Percentiles rank a stretch among this genome's conserved stretches.
Evolutionary conservation across 2,113 vertebrate species (phyloP).

Genomic region (Lutjanus erythropterus): DNA sequence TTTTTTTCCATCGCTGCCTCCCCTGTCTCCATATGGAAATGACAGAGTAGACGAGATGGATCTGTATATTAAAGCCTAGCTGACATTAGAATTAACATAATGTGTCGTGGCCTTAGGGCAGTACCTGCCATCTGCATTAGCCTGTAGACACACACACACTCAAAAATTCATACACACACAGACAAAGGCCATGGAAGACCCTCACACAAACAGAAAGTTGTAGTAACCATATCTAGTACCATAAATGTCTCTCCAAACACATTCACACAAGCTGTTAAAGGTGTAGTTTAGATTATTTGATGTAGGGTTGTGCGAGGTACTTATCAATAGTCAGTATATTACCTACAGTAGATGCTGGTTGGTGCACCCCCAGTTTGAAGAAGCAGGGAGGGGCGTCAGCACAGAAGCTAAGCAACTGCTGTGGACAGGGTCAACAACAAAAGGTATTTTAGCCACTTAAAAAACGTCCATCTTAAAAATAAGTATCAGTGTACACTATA

Average conservation of each 20-base stretch:
- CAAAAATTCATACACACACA: constrained; percentile 38
- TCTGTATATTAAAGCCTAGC: constrained; percentile 99
- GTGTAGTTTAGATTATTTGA: too few species aligned
- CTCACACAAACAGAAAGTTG: constrained; percentile 22
- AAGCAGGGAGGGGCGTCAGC: too few species aligned
- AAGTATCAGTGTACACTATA: too few species aligned
- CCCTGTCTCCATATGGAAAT: constrained; percentile 93
- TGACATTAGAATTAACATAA: constrained; percentile 99
- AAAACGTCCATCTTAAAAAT: too few species aligned
- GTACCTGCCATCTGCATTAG: constrained; percentile 99
- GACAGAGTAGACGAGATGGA: constrained; percentile 97
- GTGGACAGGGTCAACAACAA: too few species aligned
- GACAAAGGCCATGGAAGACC: constrained; percentile 29
- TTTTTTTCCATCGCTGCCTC: constrained; percentile 59
- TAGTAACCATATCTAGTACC: background rate
- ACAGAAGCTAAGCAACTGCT: too few species aligned
- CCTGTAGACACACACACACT: constrained; percentile 87
- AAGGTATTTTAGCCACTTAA: too few species aligned
- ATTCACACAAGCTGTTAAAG: constrained; percentile 21
- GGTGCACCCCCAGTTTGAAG: too few species aligned
- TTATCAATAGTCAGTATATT: too few species aligned
- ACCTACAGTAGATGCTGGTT: too few species aligned
- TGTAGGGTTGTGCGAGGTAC: too few species aligned
- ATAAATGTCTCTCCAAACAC: constrained; percentile 1
- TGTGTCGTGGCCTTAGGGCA: constrained; percentile 97